Base-by-base conservation (phyloP, 37 sponge, comb jelly and placozoan genomes). In the Hormiphora californensis region DNA sequence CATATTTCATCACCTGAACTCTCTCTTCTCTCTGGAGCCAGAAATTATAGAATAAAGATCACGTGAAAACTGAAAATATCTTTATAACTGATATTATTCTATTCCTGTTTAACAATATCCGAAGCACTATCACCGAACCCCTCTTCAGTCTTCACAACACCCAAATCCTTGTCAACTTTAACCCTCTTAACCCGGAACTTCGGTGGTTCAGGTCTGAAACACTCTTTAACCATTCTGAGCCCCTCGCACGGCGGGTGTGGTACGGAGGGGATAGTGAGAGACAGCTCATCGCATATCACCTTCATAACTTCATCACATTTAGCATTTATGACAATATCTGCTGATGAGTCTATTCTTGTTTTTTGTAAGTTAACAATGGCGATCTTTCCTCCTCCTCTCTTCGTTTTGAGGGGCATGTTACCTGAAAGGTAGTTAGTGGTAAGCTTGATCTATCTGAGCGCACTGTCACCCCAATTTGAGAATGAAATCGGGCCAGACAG, bases 291-390 rank as follows among this genome's bases (percentile, higher is more conserved):
- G 87, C 91, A 89, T 17, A 96, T 68, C 27, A 36, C 31, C 11
- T 35, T 54, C 93, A 96, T 91, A 34, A 96, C 85, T 17, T 96
- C 91, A 69, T 96, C 97, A 54, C 94, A 93, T 41, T 90, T 91
- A 31, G 87, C 91, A 88, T 94, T 93, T 37, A 96, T 91, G 0
- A 91, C 34, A 0, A 96, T 89, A 32, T 90, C 90, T 34, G 97
- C 94, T 25, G 90, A 69, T 12, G 88, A 86, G 59, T 96, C 97
- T 94, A 73, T 73, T 33, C 81, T 22, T 40, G 81, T 73, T 40
- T 73, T 73, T 33, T 73, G 81, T 0, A 73, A 33, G 25, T 73
- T 73, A 25, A 73, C 46, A 17, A 73, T 40, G 28, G 43, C 38
- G 25, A 73, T 73, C 43, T 73, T 36, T 25, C 81, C 81, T 32